Evolutionary conservation across 2,797 vertebrate species (phyloP), one percentile per base, ranked within the genome.

Genomic region (Galago senegalensis): DNA sequence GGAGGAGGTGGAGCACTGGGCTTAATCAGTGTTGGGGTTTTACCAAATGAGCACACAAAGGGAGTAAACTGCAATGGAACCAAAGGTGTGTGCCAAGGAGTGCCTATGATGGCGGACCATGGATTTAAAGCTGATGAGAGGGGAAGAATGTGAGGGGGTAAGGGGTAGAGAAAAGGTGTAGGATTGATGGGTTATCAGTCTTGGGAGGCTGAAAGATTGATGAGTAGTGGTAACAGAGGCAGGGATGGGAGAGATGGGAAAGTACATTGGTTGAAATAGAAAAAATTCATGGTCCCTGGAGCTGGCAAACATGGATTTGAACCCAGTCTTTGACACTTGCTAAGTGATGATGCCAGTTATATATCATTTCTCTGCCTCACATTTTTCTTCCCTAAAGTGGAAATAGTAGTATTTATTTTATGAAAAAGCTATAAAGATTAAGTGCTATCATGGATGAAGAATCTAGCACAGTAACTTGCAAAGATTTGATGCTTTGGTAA

Each of bases 381-480:
- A 37, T n/a, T 56, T 70, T 75, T 69, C 34, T 80, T 77, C 82
- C 56, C 37, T 89, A 37, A 61, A 85, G 21, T 72, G 49, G 40
- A 14, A 82, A 40, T 56, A 86, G 70, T 87, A 80, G 49, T 91
- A 58, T 23, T 8, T 70, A 76, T 23, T 89, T 95, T 76, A 49
- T 75, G 11, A 80, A 75, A 90, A 89, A 91, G 43, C 70, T 84
- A 70, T 20, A 67, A 56, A 76, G 53, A 84, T 89, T 63, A 58
- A 93, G 43, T 89, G 37, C 46, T 65, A 10, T 87, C 56, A 89
- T 31, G 43, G 69, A 69, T 25, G 84, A 60, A 87, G 63, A 94
- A 84, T 2, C 49, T 70, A 75, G 37, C 25, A 80, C 3, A 46
- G 76, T 34, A 14, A 83, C 80, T 56, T 83, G 83, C 49, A 95